Evolutionary conservation across 1,140 invertebrate genomes (phyloP), one percentile per base, ranked within the genome.

Genomic region (Teleopsis dalmanni): DNA sequence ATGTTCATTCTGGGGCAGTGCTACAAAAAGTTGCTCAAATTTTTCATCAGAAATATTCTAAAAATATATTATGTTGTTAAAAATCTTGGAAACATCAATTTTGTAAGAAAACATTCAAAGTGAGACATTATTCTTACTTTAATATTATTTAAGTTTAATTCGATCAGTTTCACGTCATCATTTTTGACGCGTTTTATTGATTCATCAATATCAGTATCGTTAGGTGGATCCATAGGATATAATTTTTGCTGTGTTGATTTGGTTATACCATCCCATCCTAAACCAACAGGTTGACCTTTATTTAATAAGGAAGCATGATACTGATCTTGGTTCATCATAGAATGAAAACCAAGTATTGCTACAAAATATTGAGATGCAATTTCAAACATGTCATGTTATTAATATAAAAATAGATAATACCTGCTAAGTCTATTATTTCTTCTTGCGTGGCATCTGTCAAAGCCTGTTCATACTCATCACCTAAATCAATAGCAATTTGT

Each of bases 311-410:
- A 96, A 43, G 95, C 94, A 74, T 98, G 93, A 74, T 97, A 99
- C 73, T 99, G 96, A 71, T 97, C 94, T 79, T 99, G 96, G 75
- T 98, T 99, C 84, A 99, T 90, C 90, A 99, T 97, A 42, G 95
- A 98, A 75, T 98, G 95, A 78, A 99, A 96, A 60, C 96, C 96
- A 53, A 98, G 79, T 73, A 98, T 96, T 76, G 94, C 95, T 94
- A 73, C 7, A 26, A 41, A 47, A 26, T 13, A 42, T 10, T 42
- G 19, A 33, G 13, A 49, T 37, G 7, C 5, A 2, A 14, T 16
- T 18, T 21, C 3, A 26, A 26, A 4, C 25, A 31, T 2, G 3
- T 14, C 4, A 7, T 44, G 14, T 21, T 33, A 2, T 44, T 22
- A 19, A 19, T 16, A 37, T 29, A 5, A 10, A 23, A 36, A 22